Conservation (phyloP, 2,888 invertebrate species). For the Lepidochitona cinerea region DNA sequence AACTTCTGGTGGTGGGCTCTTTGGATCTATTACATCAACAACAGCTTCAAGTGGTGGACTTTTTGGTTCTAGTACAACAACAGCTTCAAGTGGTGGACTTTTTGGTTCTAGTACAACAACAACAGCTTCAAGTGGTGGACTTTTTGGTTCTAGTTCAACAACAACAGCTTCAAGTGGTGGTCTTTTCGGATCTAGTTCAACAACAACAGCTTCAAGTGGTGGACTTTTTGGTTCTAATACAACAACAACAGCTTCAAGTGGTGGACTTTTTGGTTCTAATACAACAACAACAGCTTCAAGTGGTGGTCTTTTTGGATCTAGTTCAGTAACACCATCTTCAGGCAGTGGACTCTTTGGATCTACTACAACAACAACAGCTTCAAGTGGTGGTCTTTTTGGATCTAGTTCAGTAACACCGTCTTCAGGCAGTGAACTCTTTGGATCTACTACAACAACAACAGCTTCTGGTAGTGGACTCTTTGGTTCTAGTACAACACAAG, state of each 20-base stretch:
- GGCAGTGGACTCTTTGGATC: no score
- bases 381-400: no score
- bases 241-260: no score
- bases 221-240: background rate
- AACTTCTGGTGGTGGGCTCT: slow-evolving; percentile 18
- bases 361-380: no score
- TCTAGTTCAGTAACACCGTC: no score
- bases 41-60: background rate
- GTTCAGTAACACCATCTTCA: no score
- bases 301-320: no score
- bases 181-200: slow-evolving; percentile 9
- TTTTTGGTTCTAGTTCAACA: background rate
- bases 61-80: background rate
- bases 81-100: background rate
- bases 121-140: background rate
- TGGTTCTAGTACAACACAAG: background rate
- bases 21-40: no score
- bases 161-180: background rate
- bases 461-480: background rate
- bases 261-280: no score
- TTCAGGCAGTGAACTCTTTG: no score
- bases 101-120: slow-evolving; percentile 19
- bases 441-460: no score
- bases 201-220: background rate
- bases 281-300: no score